Base-by-base conservation (phyloP, 2,113 vertebrate species). In the Lophochroa leadbeateri region DNA sequence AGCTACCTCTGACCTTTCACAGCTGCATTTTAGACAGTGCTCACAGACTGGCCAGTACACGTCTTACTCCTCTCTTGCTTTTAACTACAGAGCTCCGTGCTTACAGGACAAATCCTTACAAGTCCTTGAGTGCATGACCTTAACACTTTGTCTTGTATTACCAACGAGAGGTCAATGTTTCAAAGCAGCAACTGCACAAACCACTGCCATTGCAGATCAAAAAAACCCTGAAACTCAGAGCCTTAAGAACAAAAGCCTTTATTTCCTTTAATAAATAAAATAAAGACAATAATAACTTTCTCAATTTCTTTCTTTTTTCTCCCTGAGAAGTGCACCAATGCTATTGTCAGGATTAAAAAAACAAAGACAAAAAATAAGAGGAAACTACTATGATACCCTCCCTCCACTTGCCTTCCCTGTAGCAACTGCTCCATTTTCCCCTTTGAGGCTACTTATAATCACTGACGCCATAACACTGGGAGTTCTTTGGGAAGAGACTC, bases 11-110 rank as follows among this genome's bases (percentile, higher is more conserved):
- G 61, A 58, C 37, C 55, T 88, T 69, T 49, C 79, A 52, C 24
- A 52, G n/a, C 41, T 78, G 55, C 11, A 25, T 28, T 70, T 29
- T 6, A 61, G 64, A 35, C n/a, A 55, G 69, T 0, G 2, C 21
- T 46, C 41, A 52, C 0, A 0, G 41, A 74, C 25, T 14, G 25
- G 21, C 28, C 8, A 0, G 57, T 17, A 41, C 17, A 19, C 0
- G 4, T 6, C 37, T 86, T 39, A 67, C 19, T 53, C 44, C 75
- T 75, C 74, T 7, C 10, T 7, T 88, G 57, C 37, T 86, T 85
- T 57, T 61, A 67, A 50, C 58, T 63, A 65, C 23, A 33, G 58
- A 89, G 41, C 41, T 68, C 25, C 52, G 70, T 72, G 70, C 52
- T 77, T 67, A 41, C 17, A 63, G 52, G 41, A 74, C 52, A 86